These are phyloP conservation scores for Anas flavirostris DNA, from an alignment of 2,797 vertebrate species.

Conservation along the genomic window DNA sequence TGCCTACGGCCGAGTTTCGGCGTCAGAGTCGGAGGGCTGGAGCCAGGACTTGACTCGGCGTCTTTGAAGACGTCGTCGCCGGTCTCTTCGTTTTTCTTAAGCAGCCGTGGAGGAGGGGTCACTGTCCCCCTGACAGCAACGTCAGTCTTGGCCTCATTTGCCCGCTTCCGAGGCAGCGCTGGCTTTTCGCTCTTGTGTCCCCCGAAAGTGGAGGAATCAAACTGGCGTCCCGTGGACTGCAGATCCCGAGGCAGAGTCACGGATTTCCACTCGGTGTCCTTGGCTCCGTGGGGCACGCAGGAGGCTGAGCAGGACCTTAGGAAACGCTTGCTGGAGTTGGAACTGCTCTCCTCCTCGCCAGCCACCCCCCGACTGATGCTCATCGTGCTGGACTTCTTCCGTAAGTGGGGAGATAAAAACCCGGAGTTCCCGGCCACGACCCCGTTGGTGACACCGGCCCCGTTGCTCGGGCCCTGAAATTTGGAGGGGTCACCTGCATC, in stretches of 20 bases:
- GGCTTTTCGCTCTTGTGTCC: constrained; percentile 87
- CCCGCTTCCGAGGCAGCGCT: constrained; percentile 91
- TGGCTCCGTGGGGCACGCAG: constrained; percentile 83
- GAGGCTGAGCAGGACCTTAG: constrained; percentile 90
- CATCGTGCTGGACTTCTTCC: constrained; percentile 87
- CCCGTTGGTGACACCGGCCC: constrained; percentile 86
- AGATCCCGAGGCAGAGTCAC: constrained; percentile 93
- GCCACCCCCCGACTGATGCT: constrained; percentile 77
- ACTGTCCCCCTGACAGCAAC: constrained; percentile 82
- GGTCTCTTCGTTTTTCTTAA: constrained; percentile 84
- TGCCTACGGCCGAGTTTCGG: constrained; percentile 87
- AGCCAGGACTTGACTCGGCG: constrained; percentile 86
- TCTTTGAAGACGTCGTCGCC: constrained; percentile 88
- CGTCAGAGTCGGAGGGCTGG: constrained; percentile 88
- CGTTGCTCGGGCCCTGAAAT: constrained; percentile 80
- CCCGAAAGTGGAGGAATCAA: constrained; percentile 89
- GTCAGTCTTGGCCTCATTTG: constrained; percentile 85
- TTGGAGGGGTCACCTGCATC: constrained; percentile 82
- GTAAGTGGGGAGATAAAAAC: constrained; percentile 82
- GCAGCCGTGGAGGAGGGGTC: constrained; percentile 89
- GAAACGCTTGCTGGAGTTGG: constrained; percentile 90
- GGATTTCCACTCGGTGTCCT: constrained; percentile 89
- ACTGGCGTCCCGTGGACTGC: constrained; percentile 85
- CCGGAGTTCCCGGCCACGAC: constrained; percentile 80
- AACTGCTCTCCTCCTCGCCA: constrained; percentile 84